Percentiles rank a stretch among this genome's conserved stretches.
These are phyloP conservation scores for Marisa cornuarietis DNA, from an alignment of 1,140 invertebrate genomes.

Conservation along the genomic window DNA sequence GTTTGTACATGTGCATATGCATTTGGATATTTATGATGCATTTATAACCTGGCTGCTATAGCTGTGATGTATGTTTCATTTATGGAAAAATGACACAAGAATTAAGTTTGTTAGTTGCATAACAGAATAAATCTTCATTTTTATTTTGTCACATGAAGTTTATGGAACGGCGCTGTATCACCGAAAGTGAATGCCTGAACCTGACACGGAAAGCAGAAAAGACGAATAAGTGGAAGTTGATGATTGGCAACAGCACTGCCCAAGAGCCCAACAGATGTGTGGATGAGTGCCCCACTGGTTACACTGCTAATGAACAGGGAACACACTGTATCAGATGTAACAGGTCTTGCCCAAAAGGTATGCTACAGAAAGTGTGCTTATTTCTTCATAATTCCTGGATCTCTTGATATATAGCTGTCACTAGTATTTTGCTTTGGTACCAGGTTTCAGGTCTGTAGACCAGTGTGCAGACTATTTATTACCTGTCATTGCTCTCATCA, in stretches of 20 bases:
- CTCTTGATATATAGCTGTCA: no score
- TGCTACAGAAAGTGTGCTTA: conserved; percentile 2
- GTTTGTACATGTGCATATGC: neutral
- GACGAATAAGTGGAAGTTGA: conserved; percentile 22
- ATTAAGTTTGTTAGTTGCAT: no score
- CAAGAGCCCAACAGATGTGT: conserved; percentile 70
- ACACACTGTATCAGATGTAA: conserved; percentile 63
- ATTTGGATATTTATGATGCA: neutral
- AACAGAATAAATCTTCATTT: no score
- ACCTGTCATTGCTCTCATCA: no score
- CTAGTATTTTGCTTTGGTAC: no score
- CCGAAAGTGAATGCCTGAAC: conserved; percentile 76
- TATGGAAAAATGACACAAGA: neutral
- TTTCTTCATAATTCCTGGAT: no score
- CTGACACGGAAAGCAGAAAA: conserved; percentile 42
- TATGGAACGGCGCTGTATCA: conserved; percentile 80
- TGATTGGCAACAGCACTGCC: conserved; percentile 32
- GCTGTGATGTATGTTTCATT: neutral
- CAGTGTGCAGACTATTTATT: no score
- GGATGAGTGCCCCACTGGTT: conserved; percentile 80
- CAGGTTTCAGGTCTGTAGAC: no score
- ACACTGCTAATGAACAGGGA: conserved; percentile 68
- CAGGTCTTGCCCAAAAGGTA: conserved; percentile 68
- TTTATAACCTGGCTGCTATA: neutral
- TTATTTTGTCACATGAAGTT: conserved; percentile 68